Percentiles rank a stretch among this genome's conserved stretches.
phyloP scores from a whole-genome alignment of 2,888 invertebrate genomes.

The Mechanitis messenoides region DNA sequence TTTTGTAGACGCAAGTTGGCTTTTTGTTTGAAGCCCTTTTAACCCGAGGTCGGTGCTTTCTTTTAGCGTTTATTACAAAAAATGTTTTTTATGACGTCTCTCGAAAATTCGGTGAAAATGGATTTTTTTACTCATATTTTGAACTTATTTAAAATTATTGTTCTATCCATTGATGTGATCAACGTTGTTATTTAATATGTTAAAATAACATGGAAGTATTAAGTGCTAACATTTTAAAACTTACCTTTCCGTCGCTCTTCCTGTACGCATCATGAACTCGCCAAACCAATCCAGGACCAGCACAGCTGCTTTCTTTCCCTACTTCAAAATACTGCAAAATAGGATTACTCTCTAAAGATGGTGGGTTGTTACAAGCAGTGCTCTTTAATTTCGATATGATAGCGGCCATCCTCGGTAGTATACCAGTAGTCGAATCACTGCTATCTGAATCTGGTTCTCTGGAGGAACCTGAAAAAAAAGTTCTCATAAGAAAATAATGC shows the following conservation, averaged over 20 bases:
- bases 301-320: slow-evolving; percentile 85
- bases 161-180: no score
- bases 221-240: slow-evolving; percentile 33
- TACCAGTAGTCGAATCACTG: slow-evolving; percentile 29
- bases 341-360: slow-evolving; percentile 81
- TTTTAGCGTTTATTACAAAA: no score
- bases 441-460: slow-evolving; percentile 30
- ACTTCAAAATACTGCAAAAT: slow-evolving; percentile 92
- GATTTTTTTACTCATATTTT: no score
- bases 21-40: no score
- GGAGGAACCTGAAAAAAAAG: slow-evolving; percentile 14
- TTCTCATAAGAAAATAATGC: neutral
- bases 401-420: slow-evolving; percentile 46
- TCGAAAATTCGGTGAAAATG: no score
- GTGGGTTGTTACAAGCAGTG: slow-evolving; percentile 37
- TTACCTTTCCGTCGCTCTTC: slow-evolving; percentile 93
- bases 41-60: no score
- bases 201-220: no score
- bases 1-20: no score
- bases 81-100: no score
- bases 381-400: slow-evolving; percentile 45
- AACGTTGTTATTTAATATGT: no score
- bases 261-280: slow-evolving; percentile 92
- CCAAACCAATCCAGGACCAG: slow-evolving; percentile 94
- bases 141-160: no score